Evolutionary conservation across 64 coral and sea anemone genomes (phyloP).

Genomic region (Montipora efflorescens): DNA sequence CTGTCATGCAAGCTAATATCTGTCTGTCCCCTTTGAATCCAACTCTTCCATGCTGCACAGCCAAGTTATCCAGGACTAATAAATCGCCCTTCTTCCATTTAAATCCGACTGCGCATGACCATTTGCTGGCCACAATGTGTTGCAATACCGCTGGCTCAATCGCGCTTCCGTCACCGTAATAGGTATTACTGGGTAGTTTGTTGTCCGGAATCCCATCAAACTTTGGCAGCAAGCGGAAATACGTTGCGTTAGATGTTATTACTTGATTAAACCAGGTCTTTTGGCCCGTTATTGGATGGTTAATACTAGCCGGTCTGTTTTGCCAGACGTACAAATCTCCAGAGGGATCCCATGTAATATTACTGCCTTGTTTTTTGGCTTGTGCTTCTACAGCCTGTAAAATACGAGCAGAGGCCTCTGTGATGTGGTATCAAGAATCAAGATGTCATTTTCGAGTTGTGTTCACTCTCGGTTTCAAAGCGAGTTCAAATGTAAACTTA

Average conservation of each 20-base stretch:
- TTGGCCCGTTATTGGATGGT: conserved; percentile 40
- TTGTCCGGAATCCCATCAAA: background rate
- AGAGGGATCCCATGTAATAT: conserved; percentile 43
- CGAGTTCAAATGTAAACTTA: no score
- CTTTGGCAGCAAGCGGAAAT: background rate
- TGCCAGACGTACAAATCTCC: conserved; percentile 47
- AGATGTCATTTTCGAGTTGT: no score
- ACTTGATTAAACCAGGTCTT: conserved; percentile 62
- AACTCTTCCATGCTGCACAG: conserved; percentile 55
- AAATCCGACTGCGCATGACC: conserved; percentile 72
- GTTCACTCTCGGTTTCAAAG: no score
- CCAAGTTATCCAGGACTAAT: conserved; percentile 63
- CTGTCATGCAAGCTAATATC: conserved; percentile 31
- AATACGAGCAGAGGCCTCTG: background rate
- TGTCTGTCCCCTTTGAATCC: conserved; percentile 75
- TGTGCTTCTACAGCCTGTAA: conserved; percentile 42
- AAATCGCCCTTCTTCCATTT: conserved; percentile 79
- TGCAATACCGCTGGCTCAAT: conserved; percentile 76
- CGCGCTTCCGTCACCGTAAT: conserved; percentile 78
- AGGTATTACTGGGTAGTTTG: conserved; percentile 10
- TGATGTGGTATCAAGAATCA: background rate
- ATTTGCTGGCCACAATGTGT: conserved; percentile 54
- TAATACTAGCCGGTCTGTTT: conserved; percentile 14
- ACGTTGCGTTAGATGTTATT: background rate
- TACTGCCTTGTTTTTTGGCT: conserved; percentile 33